Base-by-base conservation (phyloP, 2,113 vertebrate genomes). In the Lates calcarifer region DNA sequence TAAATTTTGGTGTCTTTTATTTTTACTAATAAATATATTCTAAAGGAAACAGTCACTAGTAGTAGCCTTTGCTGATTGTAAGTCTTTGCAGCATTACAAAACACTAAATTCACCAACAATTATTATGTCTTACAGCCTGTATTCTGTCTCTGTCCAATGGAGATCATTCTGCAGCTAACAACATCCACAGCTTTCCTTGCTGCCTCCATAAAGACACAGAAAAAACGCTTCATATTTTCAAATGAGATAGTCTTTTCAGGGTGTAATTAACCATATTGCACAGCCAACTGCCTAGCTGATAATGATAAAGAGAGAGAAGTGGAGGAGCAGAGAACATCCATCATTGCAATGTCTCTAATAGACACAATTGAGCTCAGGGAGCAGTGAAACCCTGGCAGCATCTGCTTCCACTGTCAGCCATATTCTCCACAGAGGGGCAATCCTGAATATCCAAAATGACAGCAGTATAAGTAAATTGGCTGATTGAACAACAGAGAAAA, bases 401-500 rank as follows among this genome's bases (percentile, higher is more conserved):
- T 65, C 49, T 82, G 74, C 66, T 28, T 35, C 63, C 26, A 17
- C 56, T 14, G 20, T 12, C 60, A 58, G 67, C 20, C 49, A 0
- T 12, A 13, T 28, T 47, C 74, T 73, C 82, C 29, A n/a, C 7
- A 26, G 57, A 51, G 33, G 45, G 35, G 63, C 26, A 56, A 64
- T 68, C 11, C 57, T 13, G 70, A 79, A 69, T 57, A 74, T 37
- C 70, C 64, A 20, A 37, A 37, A 51, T 57, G 76, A 84, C 31
- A 28, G 33, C 24, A 11, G 45, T 28, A 45, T 29, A 29, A 73
- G 62, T 14, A 62, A 51, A 33, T 45, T 60, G 81, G 60, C 66
- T 51, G 43, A 3, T 26, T 67, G 70, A 68, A 41, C 63, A 33
- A 41, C 13, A 72, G 43, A 31, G 39, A 68, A 11, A 43, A 18